These are phyloP conservation scores for Tragelaphus buxtoni DNA, from an alignment of 2,113 vertebrate species.

Conservation along the genomic window DNA sequence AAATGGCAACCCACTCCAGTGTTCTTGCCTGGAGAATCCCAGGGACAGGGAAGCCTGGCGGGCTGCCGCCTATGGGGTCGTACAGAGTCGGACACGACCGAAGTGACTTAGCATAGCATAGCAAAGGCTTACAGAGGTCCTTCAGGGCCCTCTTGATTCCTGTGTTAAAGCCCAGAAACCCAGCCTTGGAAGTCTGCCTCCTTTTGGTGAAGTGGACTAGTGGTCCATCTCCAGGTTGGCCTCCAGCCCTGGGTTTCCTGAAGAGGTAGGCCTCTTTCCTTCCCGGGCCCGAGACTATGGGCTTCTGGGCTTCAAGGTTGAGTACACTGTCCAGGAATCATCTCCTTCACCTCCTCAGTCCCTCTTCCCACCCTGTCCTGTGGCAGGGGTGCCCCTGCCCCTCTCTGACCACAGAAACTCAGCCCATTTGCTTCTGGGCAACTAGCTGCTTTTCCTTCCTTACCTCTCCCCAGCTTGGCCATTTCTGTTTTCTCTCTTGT, in stretches of 20 bases:
- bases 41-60: no score
- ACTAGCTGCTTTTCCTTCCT: neutral
- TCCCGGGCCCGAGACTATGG: neutral
- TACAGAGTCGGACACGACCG: no score
- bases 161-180: neutral
- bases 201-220: neutral
- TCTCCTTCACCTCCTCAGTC: neutral
- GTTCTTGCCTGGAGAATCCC: no score
- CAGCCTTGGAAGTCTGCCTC: neutral
- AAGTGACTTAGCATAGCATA: no score
- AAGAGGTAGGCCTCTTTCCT: neutral
- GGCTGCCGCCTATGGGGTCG: no score
- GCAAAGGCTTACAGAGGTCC: neutral
- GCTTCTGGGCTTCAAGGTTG: neutral
- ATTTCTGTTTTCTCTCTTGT: neutral
- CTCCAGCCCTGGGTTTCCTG: neutral
- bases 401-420: neutral
- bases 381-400: neutral
- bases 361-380: neutral
- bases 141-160: neutral
- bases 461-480: neutral
- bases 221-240: neutral
- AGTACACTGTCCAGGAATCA: no score
- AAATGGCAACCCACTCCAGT: no score
- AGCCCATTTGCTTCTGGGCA: neutral